phyloP scores from a whole-genome alignment of 2,888 invertebrate species.

The Himalopsyche tibetana region DNA sequence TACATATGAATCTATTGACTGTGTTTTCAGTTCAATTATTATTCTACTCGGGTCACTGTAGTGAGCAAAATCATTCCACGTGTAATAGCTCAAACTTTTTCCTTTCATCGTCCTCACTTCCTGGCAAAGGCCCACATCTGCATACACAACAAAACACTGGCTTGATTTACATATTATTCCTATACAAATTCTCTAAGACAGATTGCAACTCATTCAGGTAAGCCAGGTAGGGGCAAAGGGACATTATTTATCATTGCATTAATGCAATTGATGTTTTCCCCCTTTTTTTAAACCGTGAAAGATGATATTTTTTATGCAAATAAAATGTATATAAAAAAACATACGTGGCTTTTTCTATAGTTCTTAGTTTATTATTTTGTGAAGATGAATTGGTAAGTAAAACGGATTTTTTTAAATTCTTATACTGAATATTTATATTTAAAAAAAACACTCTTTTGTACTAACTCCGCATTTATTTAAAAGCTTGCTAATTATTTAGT shows the following conservation, averaged over 20 bases:
- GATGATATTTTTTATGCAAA: constrained; percentile 61
- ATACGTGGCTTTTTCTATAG: neutral
- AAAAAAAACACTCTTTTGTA: too few species aligned
- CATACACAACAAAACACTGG: constrained; percentile 54
- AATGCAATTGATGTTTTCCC: constrained; percentile 55
- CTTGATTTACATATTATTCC: constrained; percentile 55
- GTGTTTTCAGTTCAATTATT: too few species aligned
- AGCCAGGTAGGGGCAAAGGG: constrained; percentile 47
- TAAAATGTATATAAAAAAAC: constrained; percentile 39
- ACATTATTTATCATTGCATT: constrained; percentile 57
- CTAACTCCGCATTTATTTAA: too few species aligned
- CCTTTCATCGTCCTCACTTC: constrained; percentile 60
- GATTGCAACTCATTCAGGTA: constrained; percentile 48
- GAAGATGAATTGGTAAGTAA: too few species aligned
- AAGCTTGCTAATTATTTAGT: too few species aligned
- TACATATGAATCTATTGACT: neutral
- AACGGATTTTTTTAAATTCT: too few species aligned
- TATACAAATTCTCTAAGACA: constrained; percentile 52
- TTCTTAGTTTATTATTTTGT: neutral
- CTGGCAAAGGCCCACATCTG: constrained; percentile 58
- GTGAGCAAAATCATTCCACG: constrained; percentile 12
- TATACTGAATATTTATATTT: too few species aligned
- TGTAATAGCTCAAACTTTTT: constrained; percentile 48
- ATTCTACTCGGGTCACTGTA: neutral
- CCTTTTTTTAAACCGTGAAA: constrained; percentile 51